Base-by-base conservation (phyloP, 2,797 vertebrate species). In the Anabacerthia variegaticeps region DNA sequence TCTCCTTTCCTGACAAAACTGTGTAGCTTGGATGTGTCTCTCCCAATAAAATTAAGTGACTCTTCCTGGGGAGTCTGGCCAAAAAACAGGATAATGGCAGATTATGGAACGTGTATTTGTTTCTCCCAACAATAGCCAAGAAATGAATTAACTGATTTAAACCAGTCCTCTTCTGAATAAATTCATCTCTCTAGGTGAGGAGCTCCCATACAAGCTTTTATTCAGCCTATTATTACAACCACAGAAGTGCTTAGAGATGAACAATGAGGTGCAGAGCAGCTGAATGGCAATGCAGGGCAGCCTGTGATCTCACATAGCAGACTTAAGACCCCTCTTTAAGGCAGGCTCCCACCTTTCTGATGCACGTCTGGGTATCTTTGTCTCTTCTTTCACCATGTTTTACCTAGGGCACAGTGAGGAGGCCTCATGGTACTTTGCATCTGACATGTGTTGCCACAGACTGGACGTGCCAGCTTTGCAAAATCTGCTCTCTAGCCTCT, bases 101-200 rank as follows among this genome's bases (percentile, higher is more conserved):
- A 77, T 93, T 95, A 92, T 37, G n/a, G 79, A 82, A 92, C 9
- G 3, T 37, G 21, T 62, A 82, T 91, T 89, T 94, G 77, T 89
- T 95, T 91, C 67, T 74, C 41, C 49, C 61, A 79, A 49, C 59
- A 88, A 67, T 55, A 85, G 55, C 59, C 0, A 1, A 94, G 65
- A 95, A 96, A 95, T 62, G 71, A 88, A 95, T 88, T 88, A 90
- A 65, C 88, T 5, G 41, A 87, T 93, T 95, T 80, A 93, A 94
- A 79, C 56, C 56, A 48, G 63, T 74, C 82, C 71, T 94, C 71
- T 65, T 95, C 63, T 74, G 85, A 94, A 71, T 75, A 76, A 94
- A 93, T 86, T 67, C 34, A 92, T 74, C 80, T 95, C 85, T 95
- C 92, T 39, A 63, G 59, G 41, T 1, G 0, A 84, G 27, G 10